These are phyloP conservation scores for Mimas tiliae DNA, from an alignment of 2,888 invertebrate genomes.

Conservation along the genomic window DNA sequence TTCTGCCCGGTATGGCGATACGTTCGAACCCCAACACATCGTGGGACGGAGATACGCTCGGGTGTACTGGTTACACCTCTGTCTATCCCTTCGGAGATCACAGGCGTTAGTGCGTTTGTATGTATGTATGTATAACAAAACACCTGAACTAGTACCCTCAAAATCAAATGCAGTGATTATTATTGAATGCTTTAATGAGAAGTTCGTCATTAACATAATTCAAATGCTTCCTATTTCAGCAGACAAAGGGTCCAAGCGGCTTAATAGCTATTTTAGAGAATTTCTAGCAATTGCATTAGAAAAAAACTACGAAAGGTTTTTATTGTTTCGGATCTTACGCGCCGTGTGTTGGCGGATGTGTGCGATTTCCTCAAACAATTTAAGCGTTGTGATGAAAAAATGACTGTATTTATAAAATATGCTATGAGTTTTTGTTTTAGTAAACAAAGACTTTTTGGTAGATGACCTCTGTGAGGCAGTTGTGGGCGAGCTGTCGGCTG, in stretches of 20 bases:
- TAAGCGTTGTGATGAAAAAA: constrained; percentile 34
- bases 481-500: neutral
- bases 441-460: constrained; percentile 2
- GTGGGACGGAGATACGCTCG: no score
- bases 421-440: constrained; percentile 16
- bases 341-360: constrained; percentile 41
- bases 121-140: no score
- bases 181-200: neutral
- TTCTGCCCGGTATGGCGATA: no score
- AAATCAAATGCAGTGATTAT: neutral
- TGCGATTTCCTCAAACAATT: constrained; percentile 49
- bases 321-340: constrained; percentile 25
- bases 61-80: no score
- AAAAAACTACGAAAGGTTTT: constrained; percentile 25
- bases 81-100: no score
- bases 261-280: constrained; percentile 9
- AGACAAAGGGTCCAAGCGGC: constrained; percentile 10
- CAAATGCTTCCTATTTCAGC: constrained; percentile 1
- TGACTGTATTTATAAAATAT: constrained; percentile 32
- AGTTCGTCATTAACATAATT: no score
- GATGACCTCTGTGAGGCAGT: neutral
- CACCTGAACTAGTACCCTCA: no score
- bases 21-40: no score
- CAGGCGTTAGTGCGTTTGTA: no score
- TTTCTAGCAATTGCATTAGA: constrained; percentile 18